Base-by-base conservation (phyloP, 2,888 invertebrate genomes). In the Muscina levida region DNA sequence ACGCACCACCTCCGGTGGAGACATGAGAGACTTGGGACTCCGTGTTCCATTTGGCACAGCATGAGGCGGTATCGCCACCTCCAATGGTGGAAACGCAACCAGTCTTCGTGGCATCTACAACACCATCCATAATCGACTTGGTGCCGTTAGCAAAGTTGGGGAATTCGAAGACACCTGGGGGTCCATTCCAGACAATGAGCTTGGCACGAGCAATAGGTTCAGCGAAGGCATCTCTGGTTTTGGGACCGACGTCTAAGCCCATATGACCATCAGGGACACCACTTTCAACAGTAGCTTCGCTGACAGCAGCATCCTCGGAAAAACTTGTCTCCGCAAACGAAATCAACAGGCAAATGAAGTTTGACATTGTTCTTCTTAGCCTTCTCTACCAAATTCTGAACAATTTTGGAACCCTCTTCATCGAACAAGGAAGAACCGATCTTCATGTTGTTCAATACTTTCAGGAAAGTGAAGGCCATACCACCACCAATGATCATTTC, bases 401-500 rank as follows among this genome's bases (percentile, higher is more conserved):
- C 97, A 85, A 99, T 99, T 91, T 98, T 97, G 0, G 99, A 95
- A 4, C 99, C 99, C 86, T 98, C 98, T 84, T 95, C 96, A 89
- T 99, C 99, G 90, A 94, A 99, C 81, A 99, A 91, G 0, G 99
- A 99, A 85, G 93, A 94, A 2, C 99, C 99, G 90, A 99, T 99
- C 95, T 96, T 93, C 97, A 99, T 98, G 82, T 94, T 94, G 86
- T 97, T 94, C 0, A 94, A 91, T 80, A 96, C 96, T 91, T 99
- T 99, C 5, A 99, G 93, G 92, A 99, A 99, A 72, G 99, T 99
- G 90, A 97, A 99, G 0, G 98, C 98, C 99, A 99, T 99, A 79
- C 99, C 99, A 76, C 99, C 99, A 39, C 98, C 98, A 88, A 99
- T 98, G 85, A 99, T 98, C 98, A 99, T 99, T 91, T 98, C 98